phyloP scores from a whole-genome alignment of 2,797 vertebrate genomes.

The Pterois miles region DNA sequence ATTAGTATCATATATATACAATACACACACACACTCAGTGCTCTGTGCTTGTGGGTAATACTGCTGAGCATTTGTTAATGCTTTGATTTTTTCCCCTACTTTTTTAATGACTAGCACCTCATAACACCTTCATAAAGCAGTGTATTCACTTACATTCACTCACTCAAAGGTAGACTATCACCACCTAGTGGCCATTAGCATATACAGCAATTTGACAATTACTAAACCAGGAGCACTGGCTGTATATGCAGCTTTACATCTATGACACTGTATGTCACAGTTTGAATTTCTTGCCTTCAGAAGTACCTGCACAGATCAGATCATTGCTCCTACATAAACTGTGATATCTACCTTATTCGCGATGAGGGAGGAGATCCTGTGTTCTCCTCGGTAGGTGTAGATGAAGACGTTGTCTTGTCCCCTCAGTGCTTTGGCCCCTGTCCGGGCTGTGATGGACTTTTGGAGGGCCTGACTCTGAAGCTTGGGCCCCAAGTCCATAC shows the following conservation, averaged over 20 bases:
- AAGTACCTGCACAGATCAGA: background rate
- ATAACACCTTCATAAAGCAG: background rate
- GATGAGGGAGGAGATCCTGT: constrained; percentile 89
- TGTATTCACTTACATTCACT: background rate
- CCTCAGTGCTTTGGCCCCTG: constrained; percentile 83
- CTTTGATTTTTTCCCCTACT: background rate
- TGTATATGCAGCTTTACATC: background rate
- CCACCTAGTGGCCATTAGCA: background rate
- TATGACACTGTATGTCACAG: background rate
- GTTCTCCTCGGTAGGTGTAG: constrained; percentile 84
- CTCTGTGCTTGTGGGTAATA: background rate
- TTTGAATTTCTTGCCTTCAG: background rate
- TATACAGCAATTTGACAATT: background rate
- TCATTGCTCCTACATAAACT: background rate
- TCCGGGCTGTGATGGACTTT: constrained; percentile 83
- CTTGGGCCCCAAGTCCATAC: constrained; percentile 81
- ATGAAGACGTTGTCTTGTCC: constrained; percentile 85
- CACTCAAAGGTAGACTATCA: background rate
- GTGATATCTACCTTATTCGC: constrained; percentile 89
- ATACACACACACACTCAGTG: background rate
- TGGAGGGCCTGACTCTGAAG: constrained; percentile 89
- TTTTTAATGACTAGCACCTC: background rate
- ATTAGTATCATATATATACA: background rate
- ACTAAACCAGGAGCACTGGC: background rate
- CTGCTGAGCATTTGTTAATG: background rate